Evolutionary conservation across 2,888 invertebrate genomes (phyloP), one percentile per base, ranked within the genome.

Genomic region (Epinotia brunnichana): DNA sequence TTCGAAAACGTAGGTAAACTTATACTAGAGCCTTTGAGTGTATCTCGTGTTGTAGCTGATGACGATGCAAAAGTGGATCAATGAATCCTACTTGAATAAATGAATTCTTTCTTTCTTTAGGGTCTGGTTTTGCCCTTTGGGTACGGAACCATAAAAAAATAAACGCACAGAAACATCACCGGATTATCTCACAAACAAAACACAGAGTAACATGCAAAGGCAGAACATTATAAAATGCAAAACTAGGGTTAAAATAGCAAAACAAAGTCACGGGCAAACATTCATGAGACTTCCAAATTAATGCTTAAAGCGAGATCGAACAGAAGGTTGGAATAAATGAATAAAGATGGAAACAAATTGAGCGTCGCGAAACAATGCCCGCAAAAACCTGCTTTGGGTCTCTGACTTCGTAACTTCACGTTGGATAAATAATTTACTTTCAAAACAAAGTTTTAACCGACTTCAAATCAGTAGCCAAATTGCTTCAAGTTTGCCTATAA

Each of bases 241-340:
- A 66, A 39, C 48, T 64, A 21, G 39, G 15, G 7, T 56, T 66
- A 41, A 56, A 41, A 66, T 63, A 63, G 15, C 80, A 81, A 83
- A 79, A 85, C 81, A 82, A 70, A 75, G 71, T 75, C 82, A 79
- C 85, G 89, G 41, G 90, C 87, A 87, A 89, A 89, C 90, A 91
- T 91, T 90, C 89, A 91, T 90, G 54, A 17, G 88, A 88, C 87
- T 82, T 84, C 87, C 84, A 90, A 91, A 90, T 90, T 90, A 90
- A 89, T 89, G 88, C 87, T 87, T 86, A 88, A 89, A 84, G 83
- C 17, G 35, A 56, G 59, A 54, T 59, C 60, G 56, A 19, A 41
- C 86, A 86, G 87, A 87, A 87, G 81, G 82, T 83, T 82, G 82
- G 90, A 87, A 90, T 90, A 90, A 86, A 90, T 89, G 87, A 90